Percentiles rank a stretch among this genome's conserved stretches.
These are phyloP conservation scores for Ictalurus punctatus DNA, from an alignment of 2,113 vertebrate species.

Conservation along the genomic window DNA sequence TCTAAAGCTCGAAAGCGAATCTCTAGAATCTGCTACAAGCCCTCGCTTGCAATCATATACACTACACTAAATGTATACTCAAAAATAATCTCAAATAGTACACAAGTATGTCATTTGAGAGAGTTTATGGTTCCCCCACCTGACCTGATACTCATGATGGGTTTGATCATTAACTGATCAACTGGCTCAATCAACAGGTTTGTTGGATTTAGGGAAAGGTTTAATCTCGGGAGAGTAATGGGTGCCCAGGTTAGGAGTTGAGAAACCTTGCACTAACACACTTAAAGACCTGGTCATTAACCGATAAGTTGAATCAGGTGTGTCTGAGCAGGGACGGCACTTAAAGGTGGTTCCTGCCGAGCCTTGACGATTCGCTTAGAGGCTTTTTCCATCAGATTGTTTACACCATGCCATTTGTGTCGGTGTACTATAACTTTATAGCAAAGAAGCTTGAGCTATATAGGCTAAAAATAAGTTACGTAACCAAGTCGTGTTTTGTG, in stretches of 20 bases:
- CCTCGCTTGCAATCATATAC: background rate
- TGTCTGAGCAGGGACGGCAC: constrained; percentile 13
- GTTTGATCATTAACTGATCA: background rate
- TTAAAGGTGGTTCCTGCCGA: background rate
- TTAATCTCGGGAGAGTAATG: background rate
- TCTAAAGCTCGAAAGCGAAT: background rate
- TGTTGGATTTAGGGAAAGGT: background rate
- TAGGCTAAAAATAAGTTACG: background rate
- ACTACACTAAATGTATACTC: background rate
- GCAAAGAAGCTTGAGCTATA: background rate
- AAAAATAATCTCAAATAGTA: background rate
- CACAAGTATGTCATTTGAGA: background rate
- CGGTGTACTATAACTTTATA: background rate
- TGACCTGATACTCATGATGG: background rate
- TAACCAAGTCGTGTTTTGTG: background rate
- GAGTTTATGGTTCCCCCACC: no score
- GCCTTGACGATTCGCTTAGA: background rate
- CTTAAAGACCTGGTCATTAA: background rate
- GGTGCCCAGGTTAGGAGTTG: background rate
- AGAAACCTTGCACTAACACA: background rate
- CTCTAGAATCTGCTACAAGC: background rate
- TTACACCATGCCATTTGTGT: background rate
- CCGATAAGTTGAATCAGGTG: constrained; percentile 12
- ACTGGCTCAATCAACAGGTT: background rate
- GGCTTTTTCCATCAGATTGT: constrained; percentile 3